These are phyloP conservation scores for Netelia fuscicornis DNA, from an alignment of 2,888 invertebrate genomes.

Conservation along the genomic window DNA sequence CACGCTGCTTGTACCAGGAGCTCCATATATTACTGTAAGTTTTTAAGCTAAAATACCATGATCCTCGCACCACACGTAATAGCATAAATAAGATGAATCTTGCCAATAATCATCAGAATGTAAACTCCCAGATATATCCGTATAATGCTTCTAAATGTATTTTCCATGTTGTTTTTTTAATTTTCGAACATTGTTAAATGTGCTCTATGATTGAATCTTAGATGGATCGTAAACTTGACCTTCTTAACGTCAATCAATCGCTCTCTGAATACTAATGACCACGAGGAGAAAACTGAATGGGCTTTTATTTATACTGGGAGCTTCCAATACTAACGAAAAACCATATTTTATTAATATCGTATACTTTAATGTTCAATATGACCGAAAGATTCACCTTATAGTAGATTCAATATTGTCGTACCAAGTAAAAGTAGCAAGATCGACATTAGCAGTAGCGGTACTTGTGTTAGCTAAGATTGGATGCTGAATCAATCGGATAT, in stretches of 20 bases:
- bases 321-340: too few species aligned
- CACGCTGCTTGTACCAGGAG: constrained; percentile 83
- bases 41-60: constrained; percentile 74
- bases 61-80: constrained; percentile 62
- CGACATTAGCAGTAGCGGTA: not conserved
- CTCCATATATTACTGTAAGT: constrained; percentile 84
- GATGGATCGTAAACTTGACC: too few species aligned
- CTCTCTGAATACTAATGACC: too few species aligned
- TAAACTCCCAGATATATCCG: not conserved
- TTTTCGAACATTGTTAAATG: not conserved
- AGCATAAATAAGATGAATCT: not conserved
- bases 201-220: too few species aligned
- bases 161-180: not conserved
- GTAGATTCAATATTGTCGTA: constrained; percentile 7
- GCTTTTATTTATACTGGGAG: too few species aligned
- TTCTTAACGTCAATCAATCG: too few species aligned
- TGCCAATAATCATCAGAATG: not conserved
- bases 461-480: not conserved
- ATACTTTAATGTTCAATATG: too few species aligned
- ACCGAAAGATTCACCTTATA: too few species aligned
- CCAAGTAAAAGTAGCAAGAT: not conserved
- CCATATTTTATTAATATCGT: too few species aligned
- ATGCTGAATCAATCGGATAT: not conserved
- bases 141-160: not conserved
- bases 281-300: too few species aligned